Evolutionary conservation across 2,113 vertebrate genomes (phyloP).

Genomic region (Malurus cyaneus): DNA sequence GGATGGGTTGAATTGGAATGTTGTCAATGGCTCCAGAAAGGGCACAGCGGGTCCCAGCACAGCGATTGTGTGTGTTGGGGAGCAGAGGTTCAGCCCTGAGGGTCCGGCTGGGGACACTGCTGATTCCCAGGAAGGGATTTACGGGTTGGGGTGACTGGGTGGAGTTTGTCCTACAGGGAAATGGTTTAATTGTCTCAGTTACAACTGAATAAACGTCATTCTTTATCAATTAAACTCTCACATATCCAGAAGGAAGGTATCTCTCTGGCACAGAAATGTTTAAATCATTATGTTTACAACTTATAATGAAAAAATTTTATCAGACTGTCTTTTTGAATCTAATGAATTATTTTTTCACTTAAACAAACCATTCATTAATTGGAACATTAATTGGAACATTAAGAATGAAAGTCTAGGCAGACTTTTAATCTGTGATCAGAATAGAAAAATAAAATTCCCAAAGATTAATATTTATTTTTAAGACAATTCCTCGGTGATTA

Average conservation of each 20-base stretch:
- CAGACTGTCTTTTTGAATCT: slow-evolving; percentile 7
- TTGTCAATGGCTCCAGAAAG: background rate
- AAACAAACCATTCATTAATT: slow-evolving; percentile 60
- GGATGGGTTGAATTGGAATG: background rate
- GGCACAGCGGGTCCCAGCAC: background rate
- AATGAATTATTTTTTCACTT: slow-evolving; percentile 44
- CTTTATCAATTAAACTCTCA: background rate
- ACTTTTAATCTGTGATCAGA: slow-evolving; percentile 41
- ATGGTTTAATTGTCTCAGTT: background rate
- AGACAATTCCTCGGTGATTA: slow-evolving; percentile 34
- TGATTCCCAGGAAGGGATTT: background rate
- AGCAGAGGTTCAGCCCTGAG: background rate
- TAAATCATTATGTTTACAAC: background rate
- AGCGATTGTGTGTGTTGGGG: background rate
- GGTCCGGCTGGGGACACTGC: no score
- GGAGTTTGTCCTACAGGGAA: background rate
- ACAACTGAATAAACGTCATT: background rate
- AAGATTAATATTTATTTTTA: slow-evolving; percentile 66
- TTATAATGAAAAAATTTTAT: slow-evolving; percentile 19
- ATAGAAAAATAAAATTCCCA: slow-evolving; percentile 57
- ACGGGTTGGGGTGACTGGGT: background rate
- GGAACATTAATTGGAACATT: slow-evolving; percentile 62
- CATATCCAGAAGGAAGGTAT: background rate
- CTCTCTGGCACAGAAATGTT: background rate
- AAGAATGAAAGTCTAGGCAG: slow-evolving; percentile 18